These are phyloP conservation scores for Hemistola chrysoprasaria DNA, from an alignment of 2,888 invertebrate genomes.

Conservation along the genomic window DNA sequence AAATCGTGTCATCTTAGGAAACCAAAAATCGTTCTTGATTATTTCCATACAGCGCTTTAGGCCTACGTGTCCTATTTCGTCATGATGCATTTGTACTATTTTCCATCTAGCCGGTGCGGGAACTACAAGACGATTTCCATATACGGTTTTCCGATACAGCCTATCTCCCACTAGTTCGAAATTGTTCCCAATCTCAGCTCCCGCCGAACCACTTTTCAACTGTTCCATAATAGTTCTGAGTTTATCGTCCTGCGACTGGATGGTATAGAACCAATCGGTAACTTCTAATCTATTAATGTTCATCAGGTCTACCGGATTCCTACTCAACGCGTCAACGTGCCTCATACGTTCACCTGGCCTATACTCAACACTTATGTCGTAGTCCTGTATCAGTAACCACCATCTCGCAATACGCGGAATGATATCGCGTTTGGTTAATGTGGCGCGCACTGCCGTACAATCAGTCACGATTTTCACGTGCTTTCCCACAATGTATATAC, in stretches of 20 bases:
- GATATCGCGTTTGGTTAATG: constrained; percentile 28
- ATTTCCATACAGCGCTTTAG: constrained; percentile 11
- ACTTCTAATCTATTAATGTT: too few relatives aligned
- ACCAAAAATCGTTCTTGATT: constrained; percentile 29
- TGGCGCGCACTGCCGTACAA: constrained; percentile 29
- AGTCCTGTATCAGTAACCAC: constrained; percentile 34
- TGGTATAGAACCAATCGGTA: too few relatives aligned
- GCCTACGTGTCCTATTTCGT: constrained; percentile 29
- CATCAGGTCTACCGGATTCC: constrained; percentile 34
- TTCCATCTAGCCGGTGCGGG: constrained; percentile 25
- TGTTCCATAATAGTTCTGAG: too few relatives aligned
- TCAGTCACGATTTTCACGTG: constrained; percentile 21
- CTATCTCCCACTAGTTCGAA: too few relatives aligned
- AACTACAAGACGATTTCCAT: too few relatives aligned
- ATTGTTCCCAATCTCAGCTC: too few relatives aligned
- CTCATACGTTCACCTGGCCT: constrained; percentile 27
- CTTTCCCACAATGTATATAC: constrained; percentile 44
- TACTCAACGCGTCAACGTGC: constrained; percentile 33
- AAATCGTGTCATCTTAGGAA: constrained; percentile 17
- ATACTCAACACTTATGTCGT: constrained; percentile 25
- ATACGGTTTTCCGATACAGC: too few relatives aligned
- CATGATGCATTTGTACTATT: constrained; percentile 28
- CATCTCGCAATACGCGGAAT: constrained; percentile 31
- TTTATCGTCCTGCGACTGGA: not conserved
- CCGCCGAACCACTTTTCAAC: too few relatives aligned